A percentile compares a stretch with the other conserved stretches of the same genome.
phyloP scores from a whole-genome alignment of 2,113 vertebrate species.

The Colossoma macropomum region DNA sequence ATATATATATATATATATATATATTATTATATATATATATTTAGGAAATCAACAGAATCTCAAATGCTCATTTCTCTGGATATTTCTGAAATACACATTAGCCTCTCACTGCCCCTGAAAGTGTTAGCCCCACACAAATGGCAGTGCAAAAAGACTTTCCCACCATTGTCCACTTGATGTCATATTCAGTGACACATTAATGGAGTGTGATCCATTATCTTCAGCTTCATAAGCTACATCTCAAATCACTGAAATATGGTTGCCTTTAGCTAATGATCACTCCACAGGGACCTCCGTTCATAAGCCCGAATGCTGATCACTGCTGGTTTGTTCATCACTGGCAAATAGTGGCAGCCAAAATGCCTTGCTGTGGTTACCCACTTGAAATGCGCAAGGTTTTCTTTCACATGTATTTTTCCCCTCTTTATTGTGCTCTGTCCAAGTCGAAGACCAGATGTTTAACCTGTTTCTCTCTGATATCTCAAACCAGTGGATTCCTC shows the following conservation, averaged over 20 bases:
- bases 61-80: not conserved
- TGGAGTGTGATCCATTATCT: constrained; percentile 23
- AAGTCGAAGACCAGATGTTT: constrained; percentile 78
- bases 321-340: constrained; percentile 72
- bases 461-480: constrained; percentile 73
- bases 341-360: constrained; percentile 70
- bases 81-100: constrained; percentile 32
- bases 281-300: constrained; percentile 19
- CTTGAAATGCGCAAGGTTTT: constrained; percentile 71
- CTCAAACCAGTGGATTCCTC: constrained; percentile 71
- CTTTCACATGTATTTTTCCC: constrained; percentile 60
- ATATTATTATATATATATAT: constrained; percentile 8
- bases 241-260: constrained; percentile 28
- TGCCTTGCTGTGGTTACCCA: constrained; percentile 71
- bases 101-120: not conserved
- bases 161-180: constrained; percentile 20
- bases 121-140: not conserved
- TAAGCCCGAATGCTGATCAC: constrained; percentile 42
- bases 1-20: too few species aligned
- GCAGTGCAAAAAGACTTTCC: constrained; percentile 5
- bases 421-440: constrained; percentile 68
- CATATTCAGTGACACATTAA: constrained; percentile 31
- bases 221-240: constrained; percentile 26
- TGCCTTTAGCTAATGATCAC: constrained; percentile 26
- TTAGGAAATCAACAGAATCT: not conserved